Evolutionary conservation across 2,113 vertebrate species (phyloP).

Genomic region (Dasypus novemcinctus): DNA sequence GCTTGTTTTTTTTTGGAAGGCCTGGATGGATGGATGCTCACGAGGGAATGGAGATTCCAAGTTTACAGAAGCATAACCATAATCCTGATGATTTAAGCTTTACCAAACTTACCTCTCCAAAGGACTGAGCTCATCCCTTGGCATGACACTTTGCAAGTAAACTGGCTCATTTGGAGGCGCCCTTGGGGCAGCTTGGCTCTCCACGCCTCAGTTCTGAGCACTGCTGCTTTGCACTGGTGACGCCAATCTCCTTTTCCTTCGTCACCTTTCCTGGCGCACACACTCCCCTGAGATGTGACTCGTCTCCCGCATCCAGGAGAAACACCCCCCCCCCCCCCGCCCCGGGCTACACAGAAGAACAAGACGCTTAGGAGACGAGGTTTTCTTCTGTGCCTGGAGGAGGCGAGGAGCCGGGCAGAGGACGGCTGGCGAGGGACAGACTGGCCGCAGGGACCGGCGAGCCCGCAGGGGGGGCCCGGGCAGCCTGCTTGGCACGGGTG

Average conservation of each 20-base stretch:
- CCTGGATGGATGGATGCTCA: background rate
- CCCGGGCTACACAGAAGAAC: background rate
- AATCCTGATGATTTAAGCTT: background rate
- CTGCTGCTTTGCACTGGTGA: background rate
- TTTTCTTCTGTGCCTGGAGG: background rate
- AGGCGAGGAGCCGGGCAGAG: background rate
- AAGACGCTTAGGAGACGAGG: background rate
- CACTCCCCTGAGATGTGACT: background rate
- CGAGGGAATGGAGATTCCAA: background rate
- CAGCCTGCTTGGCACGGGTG: background rate
- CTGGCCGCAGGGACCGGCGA: too few relatives aligned
- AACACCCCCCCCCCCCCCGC: background rate
- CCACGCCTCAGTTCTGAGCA: background rate
- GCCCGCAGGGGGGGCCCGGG: background rate
- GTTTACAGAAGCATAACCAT: background rate
- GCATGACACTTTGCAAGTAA: background rate
- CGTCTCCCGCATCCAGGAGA: background rate
- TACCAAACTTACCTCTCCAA: background rate
- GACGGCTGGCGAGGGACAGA: accelerated
- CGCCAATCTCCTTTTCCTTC: background rate
- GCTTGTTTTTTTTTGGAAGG: background rate
- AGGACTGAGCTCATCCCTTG: background rate
- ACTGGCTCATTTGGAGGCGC: background rate
- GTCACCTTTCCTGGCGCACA: background rate
- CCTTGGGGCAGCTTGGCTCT: background rate